These are phyloP conservation scores for Zeuzera pyrina DNA, from an alignment of 2,888 invertebrate species.

Conservation along the genomic window DNA sequence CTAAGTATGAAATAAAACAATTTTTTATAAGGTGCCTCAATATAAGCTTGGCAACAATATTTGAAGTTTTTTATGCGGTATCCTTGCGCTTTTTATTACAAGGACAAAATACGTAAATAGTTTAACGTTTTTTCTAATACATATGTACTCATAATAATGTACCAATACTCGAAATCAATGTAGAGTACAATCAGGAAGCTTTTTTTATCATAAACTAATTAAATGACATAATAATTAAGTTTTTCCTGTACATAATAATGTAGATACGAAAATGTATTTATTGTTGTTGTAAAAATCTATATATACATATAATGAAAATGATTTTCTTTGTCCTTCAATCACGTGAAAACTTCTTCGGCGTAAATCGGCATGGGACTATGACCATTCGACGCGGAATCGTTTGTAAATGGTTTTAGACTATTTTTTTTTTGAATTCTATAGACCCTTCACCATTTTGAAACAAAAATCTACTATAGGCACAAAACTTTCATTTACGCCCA, in stretches of 20 bases:
- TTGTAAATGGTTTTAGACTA: no score
- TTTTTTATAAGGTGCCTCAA: background rate
- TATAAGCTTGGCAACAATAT: background rate
- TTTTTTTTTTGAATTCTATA: no score
- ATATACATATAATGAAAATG: no score
- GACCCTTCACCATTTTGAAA: no score
- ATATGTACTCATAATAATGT: background rate
- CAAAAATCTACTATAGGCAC: no score
- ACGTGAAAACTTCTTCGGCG: no score
- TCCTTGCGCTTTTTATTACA: slow-evolving; percentile 1
- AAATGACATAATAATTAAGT: slow-evolving; percentile 2
- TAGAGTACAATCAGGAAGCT: slow-evolving; percentile 1
- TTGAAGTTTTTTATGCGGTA: background rate
- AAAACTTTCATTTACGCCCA: no score
- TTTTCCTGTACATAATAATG: slow-evolving; percentile 1
- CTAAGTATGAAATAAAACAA: background rate
- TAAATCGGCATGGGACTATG: no score
- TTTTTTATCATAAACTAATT: slow-evolving; percentile 1
- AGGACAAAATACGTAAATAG: background rate
- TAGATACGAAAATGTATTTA: background rate
- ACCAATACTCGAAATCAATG: background rate
- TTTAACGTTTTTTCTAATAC: background rate
- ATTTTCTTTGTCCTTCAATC: no score
- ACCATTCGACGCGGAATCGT: no score
- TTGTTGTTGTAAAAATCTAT: no score